A percentile compares a stretch with the other conserved stretches of the same genome.
Conservation (phyloP, 1,140 invertebrate species). For the Pogonomyrmex barbatus region DNA sequence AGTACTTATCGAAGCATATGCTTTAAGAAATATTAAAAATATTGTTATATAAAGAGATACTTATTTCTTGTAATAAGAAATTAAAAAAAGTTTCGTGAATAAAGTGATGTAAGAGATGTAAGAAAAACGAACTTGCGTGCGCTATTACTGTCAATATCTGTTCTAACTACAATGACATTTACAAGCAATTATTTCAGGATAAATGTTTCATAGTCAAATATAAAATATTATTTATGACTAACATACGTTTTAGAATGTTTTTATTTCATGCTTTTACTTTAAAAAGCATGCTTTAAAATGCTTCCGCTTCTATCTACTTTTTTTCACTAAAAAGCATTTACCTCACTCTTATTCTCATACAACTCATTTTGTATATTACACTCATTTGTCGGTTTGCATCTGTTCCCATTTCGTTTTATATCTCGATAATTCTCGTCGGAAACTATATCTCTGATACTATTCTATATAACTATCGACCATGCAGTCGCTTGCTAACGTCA, state of each 20-base stretch:
- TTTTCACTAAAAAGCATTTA: conserved; percentile 16
- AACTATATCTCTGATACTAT: conserved; percentile 22
- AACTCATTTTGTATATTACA: conserved; percentile 33
- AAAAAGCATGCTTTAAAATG: not conserved
- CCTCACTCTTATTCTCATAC: conserved; percentile 17
- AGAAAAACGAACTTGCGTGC: not conserved
- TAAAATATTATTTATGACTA: conserved; percentile 13
- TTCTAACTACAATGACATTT: not conserved
- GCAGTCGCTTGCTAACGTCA: conserved; percentile 18
- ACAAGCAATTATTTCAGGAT: not conserved
- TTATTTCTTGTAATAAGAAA: not conserved
- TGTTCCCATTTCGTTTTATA: conserved; percentile 40
- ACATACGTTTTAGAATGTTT: not conserved
- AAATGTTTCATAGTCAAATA: conserved; percentile 7
- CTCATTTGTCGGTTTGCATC: conserved; percentile 45
- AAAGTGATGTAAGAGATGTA: not conserved
- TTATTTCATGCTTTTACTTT: conserved; percentile 14
- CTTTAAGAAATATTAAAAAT: not conserved
- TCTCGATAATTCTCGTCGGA: conserved; percentile 7
- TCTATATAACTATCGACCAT: not conserved
- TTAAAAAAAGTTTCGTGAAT: not conserved
- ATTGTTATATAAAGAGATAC: not conserved
- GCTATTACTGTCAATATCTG: not conserved
- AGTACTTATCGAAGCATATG: not conserved
- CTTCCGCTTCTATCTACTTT: not conserved